A percentile compares a stretch with the other conserved stretches of the same genome.
Conservation (phyloP, 2,797 vertebrate genomes). For the Alosa sapidissima region DNA sequence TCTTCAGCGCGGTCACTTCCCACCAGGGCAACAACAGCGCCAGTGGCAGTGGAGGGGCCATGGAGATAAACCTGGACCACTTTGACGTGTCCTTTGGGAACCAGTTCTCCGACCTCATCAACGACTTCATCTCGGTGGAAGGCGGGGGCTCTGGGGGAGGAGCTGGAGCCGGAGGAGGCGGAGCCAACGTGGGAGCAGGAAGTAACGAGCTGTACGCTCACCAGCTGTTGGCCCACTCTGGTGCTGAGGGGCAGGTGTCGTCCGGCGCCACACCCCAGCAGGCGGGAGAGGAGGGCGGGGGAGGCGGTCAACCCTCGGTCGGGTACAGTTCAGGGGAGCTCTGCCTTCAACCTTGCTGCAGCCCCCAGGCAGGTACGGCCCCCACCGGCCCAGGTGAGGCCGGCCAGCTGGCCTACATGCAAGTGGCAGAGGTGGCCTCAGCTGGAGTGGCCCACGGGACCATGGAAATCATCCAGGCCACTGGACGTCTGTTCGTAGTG, state of each 20-base stretch:
- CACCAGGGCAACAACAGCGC: constrained; percentile 73
- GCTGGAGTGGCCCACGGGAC: constrained; percentile 87
- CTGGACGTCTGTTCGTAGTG: constrained; percentile 93
- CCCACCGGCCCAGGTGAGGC: constrained; percentile 80
- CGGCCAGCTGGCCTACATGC: constrained; percentile 92
- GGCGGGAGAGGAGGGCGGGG: constrained; percentile 82
- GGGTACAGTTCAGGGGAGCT: constrained; percentile 90
- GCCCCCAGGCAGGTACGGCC: constrained; percentile 83
- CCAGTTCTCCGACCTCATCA: constrained; percentile 99
- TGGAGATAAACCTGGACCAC: constrained; percentile 95
- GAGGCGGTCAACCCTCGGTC: constrained; percentile 76
- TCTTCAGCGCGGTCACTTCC: constrained; percentile 84
- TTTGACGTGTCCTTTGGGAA: constrained; percentile 98
- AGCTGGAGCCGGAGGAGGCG: constrained; percentile 56
- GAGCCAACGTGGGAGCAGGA: constrained; percentile 64
- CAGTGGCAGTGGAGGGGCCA: constrained; percentile 66
- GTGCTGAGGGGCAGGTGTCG: constrained; percentile 73
- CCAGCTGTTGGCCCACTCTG: constrained; percentile 84
- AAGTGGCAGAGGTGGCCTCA: constrained; percentile 94
- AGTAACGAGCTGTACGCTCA: constrained; percentile 77
- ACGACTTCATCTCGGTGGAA: constrained; percentile 98
- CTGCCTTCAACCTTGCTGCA: constrained; percentile 95
- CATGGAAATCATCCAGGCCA: constrained; percentile 90
- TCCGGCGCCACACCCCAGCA: constrained; percentile 84
- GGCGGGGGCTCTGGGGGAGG: constrained; percentile 68